Evolutionary conservation across 2,113 vertebrate species (phyloP), one percentile per base, ranked within the genome.

Genomic region (Elanoides forficatus): DNA sequence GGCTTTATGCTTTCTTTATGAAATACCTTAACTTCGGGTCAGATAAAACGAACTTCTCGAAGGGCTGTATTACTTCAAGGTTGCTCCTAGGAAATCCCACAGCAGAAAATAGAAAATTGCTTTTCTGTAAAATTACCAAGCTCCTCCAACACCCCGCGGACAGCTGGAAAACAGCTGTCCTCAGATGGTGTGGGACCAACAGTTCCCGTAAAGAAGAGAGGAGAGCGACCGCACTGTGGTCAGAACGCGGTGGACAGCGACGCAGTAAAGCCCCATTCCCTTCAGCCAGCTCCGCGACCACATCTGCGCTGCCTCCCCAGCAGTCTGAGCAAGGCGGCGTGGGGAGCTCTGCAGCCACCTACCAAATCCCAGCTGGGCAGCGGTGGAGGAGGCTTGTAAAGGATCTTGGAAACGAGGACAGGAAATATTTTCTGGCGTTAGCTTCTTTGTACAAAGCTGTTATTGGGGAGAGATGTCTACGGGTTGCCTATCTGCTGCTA

Each of bases 141-240:
- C 36, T 91, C 47, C 38, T 67, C 72, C 71, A 86, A 5, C 1
- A n/a, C 52, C 50, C 32, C 48, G 47, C 0, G 0, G 56, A 66
- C 74, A 88, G 58, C 55, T 87, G 76, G 65, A 32, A 56, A 56
- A 74, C 50, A 78, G 85, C 55, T 81, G 52, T 67, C 40, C 68
- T 48, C 67, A n/a, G 47, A 52, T 34, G 11, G 25, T 3, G 17
- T 68, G 59, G 15, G 63, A 81, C 9, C 53, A 76, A 38, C 0
- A 4, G 27, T 6, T 7, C 14, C 50, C 2, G 1, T 50, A 47
- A 59, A 68, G 17, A 36, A 47, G 32, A 72, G 48, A 42, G n/a
- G 26, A 86, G 5, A 62, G 40, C 2, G 16, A 65, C 22, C 2
- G 1, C 18, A 3, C 23, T 47, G 38, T 9, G 53, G 10, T 63